phyloP scores from a whole-genome alignment of 2,113 vertebrate species.

The Leptobrachium ailaonicum region DNA sequence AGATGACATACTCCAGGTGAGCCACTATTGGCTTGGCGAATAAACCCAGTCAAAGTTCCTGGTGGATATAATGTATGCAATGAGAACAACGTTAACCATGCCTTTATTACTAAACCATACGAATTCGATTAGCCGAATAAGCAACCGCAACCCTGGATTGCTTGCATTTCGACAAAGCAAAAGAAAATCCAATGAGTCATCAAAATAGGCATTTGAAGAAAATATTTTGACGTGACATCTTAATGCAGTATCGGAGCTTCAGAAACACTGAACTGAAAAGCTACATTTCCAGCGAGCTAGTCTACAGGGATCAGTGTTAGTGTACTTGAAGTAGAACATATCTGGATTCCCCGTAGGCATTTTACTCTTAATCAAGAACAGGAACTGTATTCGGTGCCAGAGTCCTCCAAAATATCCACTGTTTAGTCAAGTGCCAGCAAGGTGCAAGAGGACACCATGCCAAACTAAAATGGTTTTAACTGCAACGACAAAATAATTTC shows the following conservation, averaged over 20 bases:
- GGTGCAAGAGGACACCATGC: no score
- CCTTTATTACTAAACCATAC: no score
- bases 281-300: neutral
- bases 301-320: slow-evolving; percentile 14
- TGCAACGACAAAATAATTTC: no score
- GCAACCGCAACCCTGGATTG: slow-evolving; percentile 57
- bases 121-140: slow-evolving; percentile 17
- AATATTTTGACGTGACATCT: slow-evolving; percentile 66
- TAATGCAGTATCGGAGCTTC: slow-evolving; percentile 58
- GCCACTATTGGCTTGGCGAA: no score
- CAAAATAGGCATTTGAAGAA: slow-evolving; percentile 62
- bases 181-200: slow-evolving; percentile 56
- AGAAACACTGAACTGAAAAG: neutral
- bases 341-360: slow-evolving; percentile 20
- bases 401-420: neutral
- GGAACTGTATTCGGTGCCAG: neutral
- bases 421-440: no score
- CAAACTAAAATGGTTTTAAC: no score
- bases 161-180: slow-evolving; percentile 45
- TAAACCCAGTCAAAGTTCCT: no score
- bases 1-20: no score
- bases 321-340: slow-evolving; percentile 10
- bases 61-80: no score
- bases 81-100: no score
- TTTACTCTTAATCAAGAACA: slow-evolving; percentile 8